Conservation (phyloP, 53 echinoderm and acorn worm genomes). For the Arbacia lixula region DNA sequence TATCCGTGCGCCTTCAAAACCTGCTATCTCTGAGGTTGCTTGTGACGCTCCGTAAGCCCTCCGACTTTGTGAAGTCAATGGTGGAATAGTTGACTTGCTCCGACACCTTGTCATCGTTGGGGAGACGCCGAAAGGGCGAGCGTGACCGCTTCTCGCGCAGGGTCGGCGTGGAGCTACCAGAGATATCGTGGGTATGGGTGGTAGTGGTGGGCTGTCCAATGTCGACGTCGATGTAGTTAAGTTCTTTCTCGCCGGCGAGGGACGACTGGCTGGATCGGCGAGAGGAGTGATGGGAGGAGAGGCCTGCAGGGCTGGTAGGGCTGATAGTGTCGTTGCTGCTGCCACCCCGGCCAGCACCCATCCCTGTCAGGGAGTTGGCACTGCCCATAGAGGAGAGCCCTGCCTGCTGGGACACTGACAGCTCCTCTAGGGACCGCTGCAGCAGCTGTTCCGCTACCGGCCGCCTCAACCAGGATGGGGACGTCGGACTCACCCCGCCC, state of each 20-base stretch:
- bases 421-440: slow-evolving; percentile 57
- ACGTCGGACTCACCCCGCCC: slow-evolving; percentile 59
- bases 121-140: slow-evolving; percentile 76
- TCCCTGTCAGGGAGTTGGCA: slow-evolving; percentile 55
- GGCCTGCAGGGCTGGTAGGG: slow-evolving; percentile 20
- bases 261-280: slow-evolving; percentile 68
- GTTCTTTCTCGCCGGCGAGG: slow-evolving; percentile 68
- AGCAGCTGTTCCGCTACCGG: slow-evolving; percentile 31
- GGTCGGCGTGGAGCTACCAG: slow-evolving; percentile 48
- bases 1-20: slow-evolving; percentile 28
- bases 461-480: slow-evolving; percentile 43
- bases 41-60: slow-evolving; percentile 77
- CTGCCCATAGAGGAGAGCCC: slow-evolving; percentile 56
- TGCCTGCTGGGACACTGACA: slow-evolving; percentile 30
- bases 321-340: background rate
- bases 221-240: slow-evolving; percentile 96
- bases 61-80: slow-evolving; percentile 97
- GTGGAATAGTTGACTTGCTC: slow-evolving; percentile 89
- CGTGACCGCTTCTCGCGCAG: slow-evolving; percentile 64
- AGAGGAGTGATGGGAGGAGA: slow-evolving; percentile 77
- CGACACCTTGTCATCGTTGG: slow-evolving; percentile 76
- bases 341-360: too few relatives aligned
- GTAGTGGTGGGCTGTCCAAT: slow-evolving; percentile 68
- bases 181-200: slow-evolving; percentile 13
- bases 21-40: slow-evolving; percentile 76